phyloP scores from a whole-genome alignment of 2,113 vertebrate species.

The Sylvia atricapilla region DNA sequence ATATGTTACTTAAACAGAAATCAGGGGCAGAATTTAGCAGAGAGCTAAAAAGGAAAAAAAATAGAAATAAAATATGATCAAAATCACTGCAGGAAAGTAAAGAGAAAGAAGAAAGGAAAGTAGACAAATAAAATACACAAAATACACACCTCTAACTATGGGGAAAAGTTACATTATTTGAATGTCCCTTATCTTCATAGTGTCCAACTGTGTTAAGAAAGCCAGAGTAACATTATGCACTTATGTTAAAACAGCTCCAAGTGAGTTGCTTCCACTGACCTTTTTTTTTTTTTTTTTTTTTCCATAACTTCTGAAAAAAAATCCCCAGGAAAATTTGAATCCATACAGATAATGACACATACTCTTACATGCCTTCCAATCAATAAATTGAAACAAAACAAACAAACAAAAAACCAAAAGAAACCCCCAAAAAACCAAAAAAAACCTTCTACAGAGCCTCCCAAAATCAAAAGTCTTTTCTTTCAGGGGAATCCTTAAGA shows the following conservation, averaged over 20 bases:
- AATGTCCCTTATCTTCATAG: not conserved
- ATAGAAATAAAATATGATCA: accelerated
- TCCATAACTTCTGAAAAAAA: not conserved
- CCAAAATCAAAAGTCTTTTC: not conserved
- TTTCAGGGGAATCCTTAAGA: not conserved
- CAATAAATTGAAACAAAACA: not conserved
- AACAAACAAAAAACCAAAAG: not conserved
- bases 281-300: not conserved
- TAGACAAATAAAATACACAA: not conserved
- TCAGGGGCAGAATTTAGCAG: not conserved
- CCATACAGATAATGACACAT: not conserved
- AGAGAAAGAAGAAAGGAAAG: not conserved
- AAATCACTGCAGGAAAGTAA: not conserved
- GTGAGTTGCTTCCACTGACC: not conserved
- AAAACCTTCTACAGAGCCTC: not conserved
- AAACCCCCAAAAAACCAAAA: no score
- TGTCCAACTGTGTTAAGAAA: not conserved
- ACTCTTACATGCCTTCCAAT: not conserved
- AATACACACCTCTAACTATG: accelerated
- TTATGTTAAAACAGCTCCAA: not conserved
- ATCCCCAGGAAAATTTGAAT: not conserved
- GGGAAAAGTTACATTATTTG: accelerated
- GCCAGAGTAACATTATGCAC: not conserved
- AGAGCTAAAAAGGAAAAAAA: not conserved
- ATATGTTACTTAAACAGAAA: not conserved